Conservation (phyloP, 2,113 vertebrate genomes). For the Erythrolamprus reginae region DNA sequence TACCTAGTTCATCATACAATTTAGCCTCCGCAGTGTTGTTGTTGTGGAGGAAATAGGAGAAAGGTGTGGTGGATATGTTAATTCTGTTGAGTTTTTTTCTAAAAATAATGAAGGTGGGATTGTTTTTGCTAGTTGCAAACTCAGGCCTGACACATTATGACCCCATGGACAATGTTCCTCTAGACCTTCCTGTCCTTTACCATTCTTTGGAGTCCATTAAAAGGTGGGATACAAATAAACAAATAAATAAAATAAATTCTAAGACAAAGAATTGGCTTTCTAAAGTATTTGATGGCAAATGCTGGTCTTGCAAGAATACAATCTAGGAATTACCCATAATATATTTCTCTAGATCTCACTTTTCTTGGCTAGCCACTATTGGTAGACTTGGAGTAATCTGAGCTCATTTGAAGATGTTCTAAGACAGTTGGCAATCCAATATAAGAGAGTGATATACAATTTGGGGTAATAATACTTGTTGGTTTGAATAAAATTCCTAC, state of each 20-base stretch:
- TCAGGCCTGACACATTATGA: too few relatives aligned
- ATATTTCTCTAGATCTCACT: background rate
- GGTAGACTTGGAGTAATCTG: background rate
- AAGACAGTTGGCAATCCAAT: background rate
- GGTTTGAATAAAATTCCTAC: background rate
- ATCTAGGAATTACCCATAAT: background rate
- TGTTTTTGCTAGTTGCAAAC: too few relatives aligned
- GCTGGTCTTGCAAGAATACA: background rate
- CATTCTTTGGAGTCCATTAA: background rate
- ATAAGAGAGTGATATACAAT: background rate
- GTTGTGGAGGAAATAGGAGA: background rate
- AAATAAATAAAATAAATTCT: background rate
- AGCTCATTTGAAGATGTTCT: background rate
- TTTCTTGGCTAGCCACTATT: background rate
- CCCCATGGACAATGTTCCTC: too few relatives aligned
- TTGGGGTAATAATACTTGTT: background rate
- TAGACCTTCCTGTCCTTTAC: too few relatives aligned
- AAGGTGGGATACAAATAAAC: background rate
- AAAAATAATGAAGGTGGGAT: background rate
- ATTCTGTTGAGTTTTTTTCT: background rate
- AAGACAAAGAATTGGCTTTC: background rate
- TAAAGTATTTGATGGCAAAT: background rate
- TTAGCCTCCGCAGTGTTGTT: background rate
- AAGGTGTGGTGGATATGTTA: background rate
- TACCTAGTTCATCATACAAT: background rate